Percentiles rank a stretch among this genome's conserved stretches.
Evolutionary conservation across 2,888 invertebrate species (phyloP).

Genomic region (Drosophila prostipennis): DNA sequence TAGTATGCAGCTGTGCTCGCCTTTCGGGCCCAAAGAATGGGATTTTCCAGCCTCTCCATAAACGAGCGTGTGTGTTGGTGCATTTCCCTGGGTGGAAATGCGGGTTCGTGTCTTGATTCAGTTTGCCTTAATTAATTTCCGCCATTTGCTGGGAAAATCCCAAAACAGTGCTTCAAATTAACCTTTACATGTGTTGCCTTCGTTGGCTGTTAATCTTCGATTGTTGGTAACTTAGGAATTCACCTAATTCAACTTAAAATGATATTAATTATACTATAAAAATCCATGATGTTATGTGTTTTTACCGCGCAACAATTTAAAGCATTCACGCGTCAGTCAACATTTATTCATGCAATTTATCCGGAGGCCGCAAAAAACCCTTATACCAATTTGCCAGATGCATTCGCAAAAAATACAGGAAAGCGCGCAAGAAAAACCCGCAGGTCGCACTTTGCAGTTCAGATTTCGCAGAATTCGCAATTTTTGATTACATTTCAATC

Average conservation of each 20-base stretch:
- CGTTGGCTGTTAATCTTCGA: constrained; percentile 4
- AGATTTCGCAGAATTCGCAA: constrained; percentile 58
- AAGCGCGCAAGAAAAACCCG: constrained; percentile 7
- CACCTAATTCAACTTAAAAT: neutral
- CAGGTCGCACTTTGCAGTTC: constrained; percentile 51
- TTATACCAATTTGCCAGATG: constrained; percentile 2
- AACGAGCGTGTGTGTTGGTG: constrained; percentile 7
- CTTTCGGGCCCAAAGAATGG: constrained; percentile 20
- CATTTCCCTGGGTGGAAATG: constrained; percentile 20
- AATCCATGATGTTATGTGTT: neutral
- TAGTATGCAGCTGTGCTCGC: constrained; percentile 51
- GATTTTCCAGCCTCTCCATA: constrained; percentile 10
- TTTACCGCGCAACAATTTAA: neutral
- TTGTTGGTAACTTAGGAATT: constrained; percentile 6
- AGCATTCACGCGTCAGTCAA: neutral
- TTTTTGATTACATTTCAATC: constrained; percentile 72
- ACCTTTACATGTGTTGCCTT: constrained; percentile 15
- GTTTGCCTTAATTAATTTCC: constrained; percentile 73
- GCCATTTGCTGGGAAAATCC: constrained; percentile 21
- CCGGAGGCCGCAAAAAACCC: neutral
- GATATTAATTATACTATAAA: too few relatives aligned
- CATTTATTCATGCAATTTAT: neutral
- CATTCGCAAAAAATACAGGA: constrained; percentile 11
- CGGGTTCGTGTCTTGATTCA: constrained; percentile 69
- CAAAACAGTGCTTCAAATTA: constrained; percentile 21